Conservation (phyloP, 2,888 invertebrate genomes). For the Eupithecia tripunctaria region DNA sequence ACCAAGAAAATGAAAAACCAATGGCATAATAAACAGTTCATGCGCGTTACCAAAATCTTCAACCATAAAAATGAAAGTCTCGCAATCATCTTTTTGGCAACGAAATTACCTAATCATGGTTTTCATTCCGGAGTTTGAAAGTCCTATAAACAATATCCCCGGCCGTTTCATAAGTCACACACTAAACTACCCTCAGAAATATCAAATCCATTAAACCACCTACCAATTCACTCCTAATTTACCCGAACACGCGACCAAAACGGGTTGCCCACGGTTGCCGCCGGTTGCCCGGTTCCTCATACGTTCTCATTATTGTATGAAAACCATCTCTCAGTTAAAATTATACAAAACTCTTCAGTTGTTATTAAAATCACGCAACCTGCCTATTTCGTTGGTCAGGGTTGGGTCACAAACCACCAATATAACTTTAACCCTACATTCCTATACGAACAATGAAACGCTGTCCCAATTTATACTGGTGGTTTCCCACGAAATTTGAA, state of each 20-base stretch:
- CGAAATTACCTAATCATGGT: slow-evolving; percentile 13
- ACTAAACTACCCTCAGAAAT: slow-evolving; percentile 16
- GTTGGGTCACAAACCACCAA: slow-evolving; percentile 61
- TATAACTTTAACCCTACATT: slow-evolving; percentile 41
- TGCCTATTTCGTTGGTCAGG: slow-evolving; percentile 70
- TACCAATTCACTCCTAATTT: slow-evolving; percentile 44
- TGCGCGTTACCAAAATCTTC: background rate
- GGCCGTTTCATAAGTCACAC: slow-evolving; percentile 8
- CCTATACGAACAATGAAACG: slow-evolving; percentile 6
- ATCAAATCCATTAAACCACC: slow-evolving; percentile 35
- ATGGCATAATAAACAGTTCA: background rate
- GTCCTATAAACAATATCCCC: slow-evolving; percentile 9
- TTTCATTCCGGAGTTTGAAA: slow-evolving; percentile 19
- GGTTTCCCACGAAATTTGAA: slow-evolving; percentile 41
- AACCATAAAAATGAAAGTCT: background rate
- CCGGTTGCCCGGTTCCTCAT: slow-evolving; percentile 35
- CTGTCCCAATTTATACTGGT: slow-evolving; percentile 49
- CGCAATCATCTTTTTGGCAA: background rate
- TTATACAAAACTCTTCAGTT: slow-evolving; percentile 38
- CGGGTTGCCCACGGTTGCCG: slow-evolving; percentile 18
- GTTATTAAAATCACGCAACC: slow-evolving; percentile 69
- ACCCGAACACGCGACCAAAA: slow-evolving; percentile 41
- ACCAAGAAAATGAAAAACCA: too few relatives aligned
- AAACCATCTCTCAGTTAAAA: slow-evolving; percentile 52
- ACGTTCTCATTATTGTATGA: slow-evolving; percentile 52